phyloP scores from a whole-genome alignment of 2,113 vertebrate species.

The Hymenochirus boettgeri region DNA sequence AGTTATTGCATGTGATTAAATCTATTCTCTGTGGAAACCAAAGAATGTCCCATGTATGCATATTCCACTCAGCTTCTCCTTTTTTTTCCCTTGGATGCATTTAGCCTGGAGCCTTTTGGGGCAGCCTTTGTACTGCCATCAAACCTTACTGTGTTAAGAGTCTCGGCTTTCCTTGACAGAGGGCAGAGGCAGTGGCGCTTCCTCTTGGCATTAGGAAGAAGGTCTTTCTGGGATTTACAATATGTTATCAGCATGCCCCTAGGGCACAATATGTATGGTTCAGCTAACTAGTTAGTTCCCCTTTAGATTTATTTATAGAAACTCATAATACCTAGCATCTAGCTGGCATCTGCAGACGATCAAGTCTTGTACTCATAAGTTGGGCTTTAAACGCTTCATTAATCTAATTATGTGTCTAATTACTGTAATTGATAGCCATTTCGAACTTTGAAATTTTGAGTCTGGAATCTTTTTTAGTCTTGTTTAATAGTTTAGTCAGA shows the following conservation, averaged over 20 bases:
- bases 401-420: constrained; percentile 72
- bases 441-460: constrained; percentile 57
- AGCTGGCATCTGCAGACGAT: constrained; percentile 47
- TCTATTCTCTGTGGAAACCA: constrained; percentile 50
- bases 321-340: constrained; percentile 51
- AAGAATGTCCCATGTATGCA: constrained; percentile 36
- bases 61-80: neutral
- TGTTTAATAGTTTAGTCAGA: no score
- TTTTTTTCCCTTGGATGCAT: constrained; percentile 49
- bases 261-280: constrained; percentile 30
- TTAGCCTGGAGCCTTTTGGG: constrained; percentile 61
- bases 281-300: constrained; percentile 52
- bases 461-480: constrained; percentile 52
- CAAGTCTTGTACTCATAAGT: constrained; percentile 63
- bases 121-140: constrained; percentile 64
- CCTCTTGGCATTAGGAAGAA: constrained; percentile 50
- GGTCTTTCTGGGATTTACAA: constrained; percentile 52
- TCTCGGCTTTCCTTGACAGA: constrained; percentile 50
- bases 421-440: constrained; percentile 71
- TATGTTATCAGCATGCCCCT: constrained; percentile 42
- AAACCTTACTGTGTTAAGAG: constrained; percentile 54
- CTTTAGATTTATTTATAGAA: constrained; percentile 62
- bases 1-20: constrained; percentile 49
- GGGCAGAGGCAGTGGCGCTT: constrained; percentile 61
- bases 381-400: constrained; percentile 64